Conservation (phyloP, 1,140 invertebrate species). For the Diachasmimorpha longicaudata region DNA sequence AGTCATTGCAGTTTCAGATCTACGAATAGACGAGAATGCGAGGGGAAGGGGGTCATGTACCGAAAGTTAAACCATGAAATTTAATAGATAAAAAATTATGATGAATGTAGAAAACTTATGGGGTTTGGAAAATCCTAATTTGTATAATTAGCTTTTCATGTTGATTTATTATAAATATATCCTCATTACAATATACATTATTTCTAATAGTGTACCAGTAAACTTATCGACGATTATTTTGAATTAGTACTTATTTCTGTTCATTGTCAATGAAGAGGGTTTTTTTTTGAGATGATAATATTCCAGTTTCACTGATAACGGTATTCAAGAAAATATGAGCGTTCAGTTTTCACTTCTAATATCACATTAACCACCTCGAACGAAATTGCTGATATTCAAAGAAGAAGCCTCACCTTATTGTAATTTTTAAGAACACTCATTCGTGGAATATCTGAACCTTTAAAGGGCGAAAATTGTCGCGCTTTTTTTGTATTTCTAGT, state of each 20-base stretch:
- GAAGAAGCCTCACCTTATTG: background rate
- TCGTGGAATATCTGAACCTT: too few relatives aligned
- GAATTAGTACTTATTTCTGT: background rate
- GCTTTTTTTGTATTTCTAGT: background rate
- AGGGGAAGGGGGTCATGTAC: background rate
- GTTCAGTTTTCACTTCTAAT: slow-evolving; percentile 18
- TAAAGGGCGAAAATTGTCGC: background rate
- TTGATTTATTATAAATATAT: slow-evolving; percentile 22
- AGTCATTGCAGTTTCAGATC: background rate
- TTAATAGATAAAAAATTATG: background rate
- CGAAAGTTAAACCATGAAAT: background rate
- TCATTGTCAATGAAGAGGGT: background rate
- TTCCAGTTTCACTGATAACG: background rate
- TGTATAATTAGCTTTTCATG: background rate
- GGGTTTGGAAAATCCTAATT: background rate
- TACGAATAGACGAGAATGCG: background rate
- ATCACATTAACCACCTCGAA: slow-evolving; percentile 28
- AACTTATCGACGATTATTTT: background rate
- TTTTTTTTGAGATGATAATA: background rate
- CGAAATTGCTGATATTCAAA: background rate
- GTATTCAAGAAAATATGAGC: slow-evolving; percentile 1
- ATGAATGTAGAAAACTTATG: background rate
- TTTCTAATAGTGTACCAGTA: background rate
- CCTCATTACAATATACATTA: slow-evolving; percentile 18
- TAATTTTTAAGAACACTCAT: background rate